Base-by-base conservation (phyloP, 2,113 vertebrate genomes). In the Ailurus styani region DNA sequence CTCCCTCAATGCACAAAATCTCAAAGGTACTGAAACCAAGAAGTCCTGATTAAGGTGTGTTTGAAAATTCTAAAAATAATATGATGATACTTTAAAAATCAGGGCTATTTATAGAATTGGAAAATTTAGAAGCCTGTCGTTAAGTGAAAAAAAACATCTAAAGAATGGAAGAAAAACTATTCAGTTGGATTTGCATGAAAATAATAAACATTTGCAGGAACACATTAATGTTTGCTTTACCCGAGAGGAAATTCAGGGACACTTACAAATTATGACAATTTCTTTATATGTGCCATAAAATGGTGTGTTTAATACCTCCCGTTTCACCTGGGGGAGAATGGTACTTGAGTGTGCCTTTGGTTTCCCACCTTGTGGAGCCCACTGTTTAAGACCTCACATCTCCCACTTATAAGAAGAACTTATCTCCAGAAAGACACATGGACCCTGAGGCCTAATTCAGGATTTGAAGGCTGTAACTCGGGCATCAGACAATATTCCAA, bases 251-350 rank as follows among this genome's bases (percentile, higher is more conserved):
- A 97, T 23, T 47, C 73, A 18, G 21, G 62, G 79, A 92, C 75
- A 96, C 92, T 95, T 95, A 93, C 40, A 96, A 97, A 90, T 84
- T 79, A 88, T 13, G 52, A 82, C 20, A 86, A 78, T 97, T 90
- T 96, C 91, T 96, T 94, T 90, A 95, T 52, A 17, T 3, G 50
- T 54, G 34, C 73, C 21, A 64, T 92, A 72, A 96, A 97, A 81
- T 14, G 18, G 17, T 57, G 37, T 66, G 52, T 88, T 54, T 95
- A 62, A 90, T 60, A 18, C 55, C 55, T 95, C 78, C 37, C 1
- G 1, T 72, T 75, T 96, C 93, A 77, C 27, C 50, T 93, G 21
- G n/a, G 37, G 29, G 50, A 54, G 52, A 72, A 15, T 6, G 9
- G n/a, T 3, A 13, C 34, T n/a, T 1, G 31, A 90, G 50, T 37